Base-by-base conservation (phyloP, 2,888 invertebrate species). In the Exephanes ischioxanthus region DNA sequence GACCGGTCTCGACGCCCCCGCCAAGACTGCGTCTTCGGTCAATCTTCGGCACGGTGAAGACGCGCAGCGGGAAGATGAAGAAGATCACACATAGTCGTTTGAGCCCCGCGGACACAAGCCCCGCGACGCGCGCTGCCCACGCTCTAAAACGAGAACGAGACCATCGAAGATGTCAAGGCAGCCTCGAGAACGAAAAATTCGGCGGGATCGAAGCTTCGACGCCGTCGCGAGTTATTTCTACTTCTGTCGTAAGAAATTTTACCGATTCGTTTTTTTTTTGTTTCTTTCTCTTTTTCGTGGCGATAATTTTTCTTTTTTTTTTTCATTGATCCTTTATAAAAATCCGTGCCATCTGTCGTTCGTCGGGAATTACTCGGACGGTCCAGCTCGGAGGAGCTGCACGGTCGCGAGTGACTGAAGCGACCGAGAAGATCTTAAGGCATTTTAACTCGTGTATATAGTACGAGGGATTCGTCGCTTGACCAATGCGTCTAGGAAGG, bases 71-170 rank as follows among this genome's bases (percentile, higher is more conserved):
- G 37, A 37, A 63, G 58, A 72, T 19, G 33, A 37, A 16, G 58
- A 33, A 70, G 41, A 70, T 70, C 45, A 45, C 58, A 48, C 58
- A 30, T 66, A 61, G 66, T 73, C 53, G 51, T 75, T 75, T 63
- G 77, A 78, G 68, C 45, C 45, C 58, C 80, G 73, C 72, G 83
- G 51, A 79, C 73, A 85, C 80, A 68, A 71, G 41, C 41, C 83
- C 82, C 85, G 80, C 80, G 83, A 41, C 58, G 58, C 58, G 63
- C 63, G 33, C 73, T 83, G 83, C 86, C 85, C 83, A 87, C 83
- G 84, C 84, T 86, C 86, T 87, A 86, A 86, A 88, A 88, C 81
- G 87, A 85, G 88, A 87, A 85, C 86, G 84, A 87, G 87, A 87
- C 85, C 86, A 86, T 85, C 86, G 85, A 84, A 86, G 86, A 83